phyloP scores from a whole-genome alignment of 2,797 vertebrate genomes.

The Tokudaia muenninki region DNA sequence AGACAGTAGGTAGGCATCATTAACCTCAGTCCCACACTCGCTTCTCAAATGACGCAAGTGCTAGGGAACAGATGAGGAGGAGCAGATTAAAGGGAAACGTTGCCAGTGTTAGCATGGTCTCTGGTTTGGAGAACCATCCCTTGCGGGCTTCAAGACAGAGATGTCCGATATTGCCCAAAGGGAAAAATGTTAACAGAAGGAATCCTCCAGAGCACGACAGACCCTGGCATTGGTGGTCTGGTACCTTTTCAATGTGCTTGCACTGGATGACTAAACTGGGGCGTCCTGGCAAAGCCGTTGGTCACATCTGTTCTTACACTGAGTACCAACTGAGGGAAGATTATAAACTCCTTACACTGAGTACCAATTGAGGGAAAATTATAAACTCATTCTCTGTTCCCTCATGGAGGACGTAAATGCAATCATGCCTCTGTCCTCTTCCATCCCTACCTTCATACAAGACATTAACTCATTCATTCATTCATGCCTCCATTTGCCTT shows the following conservation, averaged over 20 bases:
- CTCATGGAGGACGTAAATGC: background rate
- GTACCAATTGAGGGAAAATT: background rate
- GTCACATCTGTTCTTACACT: background rate
- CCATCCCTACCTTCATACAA: background rate
- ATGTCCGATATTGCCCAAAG: slow-evolving; percentile 36
- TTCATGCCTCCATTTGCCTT: background rate
- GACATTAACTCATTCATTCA: background rate
- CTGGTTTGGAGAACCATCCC: background rate
- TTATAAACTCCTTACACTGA: background rate
- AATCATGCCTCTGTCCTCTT: background rate
- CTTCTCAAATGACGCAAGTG: background rate
- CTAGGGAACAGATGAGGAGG: background rate
- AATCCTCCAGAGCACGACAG: background rate
- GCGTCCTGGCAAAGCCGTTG: background rate
- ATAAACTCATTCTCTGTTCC: background rate
- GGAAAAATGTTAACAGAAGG: background rate
- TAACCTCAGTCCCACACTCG: background rate
- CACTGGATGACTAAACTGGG: background rate
- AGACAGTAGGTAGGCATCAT: background rate
- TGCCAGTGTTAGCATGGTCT: background rate
- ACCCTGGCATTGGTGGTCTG: background rate
- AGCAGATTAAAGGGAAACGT: background rate
- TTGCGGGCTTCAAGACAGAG: background rate
- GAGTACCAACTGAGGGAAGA: background rate
- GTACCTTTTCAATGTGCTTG: background rate